Evolutionary conservation across 2,113 vertebrate genomes (phyloP).

Genomic region (Tenebrosternarchus preto): DNA sequence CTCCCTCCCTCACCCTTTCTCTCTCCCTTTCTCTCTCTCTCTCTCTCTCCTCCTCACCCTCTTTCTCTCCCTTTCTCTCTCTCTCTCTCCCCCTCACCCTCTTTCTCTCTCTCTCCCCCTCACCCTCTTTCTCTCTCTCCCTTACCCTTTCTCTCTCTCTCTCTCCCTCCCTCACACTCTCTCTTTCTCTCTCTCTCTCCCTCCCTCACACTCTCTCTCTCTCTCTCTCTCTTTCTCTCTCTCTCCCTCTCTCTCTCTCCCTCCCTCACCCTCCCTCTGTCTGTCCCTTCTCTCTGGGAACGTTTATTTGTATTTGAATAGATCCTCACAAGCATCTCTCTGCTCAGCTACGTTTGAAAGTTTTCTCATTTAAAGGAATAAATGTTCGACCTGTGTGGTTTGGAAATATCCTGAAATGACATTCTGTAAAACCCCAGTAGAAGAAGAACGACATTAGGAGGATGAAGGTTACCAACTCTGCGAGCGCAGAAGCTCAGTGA

Average conservation of each 20-base stretch:
- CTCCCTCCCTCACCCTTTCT: constrained; percentile 11
- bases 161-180: constrained; percentile 28
- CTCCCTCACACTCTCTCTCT: neutral
- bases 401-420: constrained; percentile 66
- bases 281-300: constrained; percentile 20
- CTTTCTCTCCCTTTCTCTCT: constrained; percentile 11
- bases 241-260: too few species aligned
- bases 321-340: neutral
- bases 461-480: too few species aligned
- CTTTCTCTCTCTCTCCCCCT: neutral
- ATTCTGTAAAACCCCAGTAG: constrained; percentile 63
- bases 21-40: neutral
- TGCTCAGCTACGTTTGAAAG: constrained; percentile 43
- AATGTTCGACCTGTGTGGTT: neutral
- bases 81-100: neutral
- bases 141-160: neutral
- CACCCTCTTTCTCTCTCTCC: too few species aligned
- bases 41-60: constrained; percentile 29
- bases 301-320: neutral
- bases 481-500: too few species aligned
- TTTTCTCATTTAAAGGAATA: constrained; percentile 63
- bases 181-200: constrained; percentile 6
- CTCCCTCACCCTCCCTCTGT: constrained; percentile 13
- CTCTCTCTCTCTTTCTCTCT: neutral
- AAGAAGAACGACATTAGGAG: constrained; percentile 50